A percentile compares a stretch with the other conserved stretches of the same genome.
These are phyloP conservation scores for Megamerina dolium DNA, from an alignment of 2,888 invertebrate genomes.

Conservation along the genomic window DNA sequence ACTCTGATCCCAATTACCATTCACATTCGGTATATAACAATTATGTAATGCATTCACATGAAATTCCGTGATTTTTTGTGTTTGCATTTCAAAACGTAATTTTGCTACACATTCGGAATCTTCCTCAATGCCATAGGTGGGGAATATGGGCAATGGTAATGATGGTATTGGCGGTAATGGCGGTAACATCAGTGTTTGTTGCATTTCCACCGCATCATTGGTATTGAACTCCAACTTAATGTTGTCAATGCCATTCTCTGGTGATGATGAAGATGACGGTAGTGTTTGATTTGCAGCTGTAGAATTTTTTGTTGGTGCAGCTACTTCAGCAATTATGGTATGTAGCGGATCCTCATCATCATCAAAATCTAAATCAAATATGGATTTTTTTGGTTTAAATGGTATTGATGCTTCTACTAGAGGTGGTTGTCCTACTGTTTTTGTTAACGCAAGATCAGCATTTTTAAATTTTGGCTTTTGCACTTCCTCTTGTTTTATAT, in stretches of 20 bases:
- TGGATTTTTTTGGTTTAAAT: slow-evolving; percentile 41
- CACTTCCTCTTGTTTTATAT: slow-evolving; percentile 1
- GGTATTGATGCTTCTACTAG: too few species aligned
- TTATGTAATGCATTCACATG: slow-evolving; percentile 56
- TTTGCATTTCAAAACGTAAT: slow-evolving; percentile 36
- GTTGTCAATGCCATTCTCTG: too few species aligned
- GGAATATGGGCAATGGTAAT: slow-evolving; percentile 14
- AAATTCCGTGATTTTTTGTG: slow-evolving; percentile 45
- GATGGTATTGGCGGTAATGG: neutral
- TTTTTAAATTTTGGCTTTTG: too few species aligned
- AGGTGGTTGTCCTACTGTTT: too few species aligned
- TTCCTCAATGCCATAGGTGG: slow-evolving; percentile 32
- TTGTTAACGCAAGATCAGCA: too few species aligned
- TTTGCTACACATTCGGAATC: slow-evolving; percentile 43
- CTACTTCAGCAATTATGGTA: slow-evolving; percentile 31
- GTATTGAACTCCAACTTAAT: neutral
- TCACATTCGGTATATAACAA: slow-evolving; percentile 55
- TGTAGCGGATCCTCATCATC: slow-evolving; percentile 45
- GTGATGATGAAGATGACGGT: too few species aligned
- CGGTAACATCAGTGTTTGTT: slow-evolving; percentile 3
- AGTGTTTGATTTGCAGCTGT: too few species aligned
- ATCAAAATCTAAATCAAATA: slow-evolving; percentile 49
- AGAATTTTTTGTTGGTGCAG: too few species aligned
- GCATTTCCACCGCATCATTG: neutral
- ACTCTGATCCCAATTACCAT: slow-evolving; percentile 52